Base-by-base conservation (phyloP, 1,140 invertebrate species). In the Papilio helenus region DNA sequence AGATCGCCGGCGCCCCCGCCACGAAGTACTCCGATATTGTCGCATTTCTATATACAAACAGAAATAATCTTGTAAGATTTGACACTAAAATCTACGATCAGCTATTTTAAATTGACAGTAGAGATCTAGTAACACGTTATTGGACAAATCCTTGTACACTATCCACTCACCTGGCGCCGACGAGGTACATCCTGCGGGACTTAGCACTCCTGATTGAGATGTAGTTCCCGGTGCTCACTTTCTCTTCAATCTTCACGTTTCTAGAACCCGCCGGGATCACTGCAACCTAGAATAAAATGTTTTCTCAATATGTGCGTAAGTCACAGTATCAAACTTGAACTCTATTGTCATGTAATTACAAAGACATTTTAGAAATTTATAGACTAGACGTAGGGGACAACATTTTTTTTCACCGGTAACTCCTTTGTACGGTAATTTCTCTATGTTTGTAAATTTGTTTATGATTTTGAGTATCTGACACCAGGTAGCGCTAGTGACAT, bases 181-280 rank as follows among this genome's bases (percentile, higher is more conserved):
- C 98, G 9, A 98, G 94, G 90, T 97, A 98, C 86, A 97, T 98
- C 81, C 97, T 96, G 65, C 96, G 96, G 0, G 96, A 96, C 34
- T 96, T 95, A 5, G 96, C 96, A 85, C 96, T 97, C 7, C 96
- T 96, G 46, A 98, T 96, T 14, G 97, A 97, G 76, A 98, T 96
- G 86, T 97, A 98, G 89, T 98, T 98, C 81, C 96, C 96, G 14
- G 97, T 97, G 82, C 97, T 97, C 7, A 96, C 96, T 86, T 97
- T 95, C 91, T 98, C 98, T 88, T 97, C 96, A 34, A 98, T 96
- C 79, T 96, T 95, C 4, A 99, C 97, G 86, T 98, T 98, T 72
- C 97, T 95, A 0, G 98, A 97, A 1, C 97, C 97, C 0, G 95
- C 95, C 3, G 98, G 98, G 84, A 99, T 97, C 2, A 96, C 95